A percentile compares a stretch with the other conserved stretches of the same genome.
Conservation (phyloP, 2,797 vertebrate genomes). For the Dryobates pubescens region DNA sequence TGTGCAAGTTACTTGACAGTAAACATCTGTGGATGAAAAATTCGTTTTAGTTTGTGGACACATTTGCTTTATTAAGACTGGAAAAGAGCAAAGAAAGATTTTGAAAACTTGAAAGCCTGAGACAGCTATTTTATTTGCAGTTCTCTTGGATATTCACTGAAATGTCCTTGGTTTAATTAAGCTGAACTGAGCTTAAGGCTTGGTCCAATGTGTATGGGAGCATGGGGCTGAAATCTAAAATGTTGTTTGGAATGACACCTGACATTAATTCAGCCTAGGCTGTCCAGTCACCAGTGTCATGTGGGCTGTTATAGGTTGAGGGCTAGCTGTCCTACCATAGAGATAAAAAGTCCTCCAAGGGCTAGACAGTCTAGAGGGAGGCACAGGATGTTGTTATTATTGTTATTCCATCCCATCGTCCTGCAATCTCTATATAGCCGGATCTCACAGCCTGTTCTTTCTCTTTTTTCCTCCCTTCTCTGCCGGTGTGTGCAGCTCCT, state of each 20-base stretch:
- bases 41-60: background rate
- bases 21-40: background rate
- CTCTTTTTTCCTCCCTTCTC: too few species aligned
- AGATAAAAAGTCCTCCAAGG: too few species aligned
- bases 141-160: background rate
- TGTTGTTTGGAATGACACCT: background rate
- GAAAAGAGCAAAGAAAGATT: background rate
- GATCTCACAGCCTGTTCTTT: too few species aligned
- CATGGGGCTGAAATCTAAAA: background rate
- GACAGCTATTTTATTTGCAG: background rate
- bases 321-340: too few species aligned
- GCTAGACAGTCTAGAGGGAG: too few species aligned
- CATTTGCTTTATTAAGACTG: background rate
- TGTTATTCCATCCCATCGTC: too few species aligned
- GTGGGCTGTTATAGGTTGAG: background rate
- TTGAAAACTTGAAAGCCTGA: background rate
- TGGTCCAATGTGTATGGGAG: background rate
- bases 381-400: too few species aligned
- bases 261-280: background rate
- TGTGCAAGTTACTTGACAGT: background rate
- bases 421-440: too few species aligned
- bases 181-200: background rate
- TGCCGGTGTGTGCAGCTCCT: too few species aligned
- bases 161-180: background rate
- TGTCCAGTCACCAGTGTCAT: background rate